Conservation (phyloP, 2,797 vertebrate species). For the Pipistrellus nathusii region DNA sequence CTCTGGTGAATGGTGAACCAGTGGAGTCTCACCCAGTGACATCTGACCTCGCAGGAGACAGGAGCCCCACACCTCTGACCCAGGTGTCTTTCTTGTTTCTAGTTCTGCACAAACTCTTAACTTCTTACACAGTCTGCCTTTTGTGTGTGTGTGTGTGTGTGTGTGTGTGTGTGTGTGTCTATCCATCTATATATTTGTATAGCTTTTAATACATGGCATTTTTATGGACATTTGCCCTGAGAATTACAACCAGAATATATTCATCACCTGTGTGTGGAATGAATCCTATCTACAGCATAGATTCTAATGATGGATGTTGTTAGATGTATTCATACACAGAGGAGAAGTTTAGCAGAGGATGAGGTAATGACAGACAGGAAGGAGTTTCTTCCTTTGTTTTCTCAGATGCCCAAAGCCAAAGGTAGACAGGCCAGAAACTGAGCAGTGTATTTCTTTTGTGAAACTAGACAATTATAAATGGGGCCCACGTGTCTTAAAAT, state of each 20-base stretch:
- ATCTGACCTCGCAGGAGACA: slow-evolving; percentile 50
- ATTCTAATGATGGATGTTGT: neutral
- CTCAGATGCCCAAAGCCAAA: neutral
- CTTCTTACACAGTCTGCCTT: neutral
- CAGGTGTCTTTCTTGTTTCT: slow-evolving; percentile 40
- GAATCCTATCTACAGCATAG: neutral
- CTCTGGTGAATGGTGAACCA: neutral
- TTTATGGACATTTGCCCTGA: neutral
- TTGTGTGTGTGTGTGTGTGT: neutral
- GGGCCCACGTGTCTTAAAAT: slow-evolving; percentile 22
- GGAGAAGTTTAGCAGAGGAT: neutral
- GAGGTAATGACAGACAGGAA: neutral
- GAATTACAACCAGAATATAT: slow-evolving; percentile 42
- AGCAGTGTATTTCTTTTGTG: neutral
- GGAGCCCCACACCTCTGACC: slow-evolving; percentile 24
- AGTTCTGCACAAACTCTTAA: neutral
- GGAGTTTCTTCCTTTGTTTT: neutral
- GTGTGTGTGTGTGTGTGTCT: neutral
- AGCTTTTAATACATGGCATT: neutral
- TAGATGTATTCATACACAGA: neutral
- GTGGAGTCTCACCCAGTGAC: neutral
- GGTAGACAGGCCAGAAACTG: neutral
- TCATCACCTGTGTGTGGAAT: neutral
- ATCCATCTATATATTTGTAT: neutral
- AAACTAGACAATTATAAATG: slow-evolving; percentile 33